Evolutionary conservation across 2,797 vertebrate species (phyloP).

Genomic region (Crotalus adamanteus): DNA sequence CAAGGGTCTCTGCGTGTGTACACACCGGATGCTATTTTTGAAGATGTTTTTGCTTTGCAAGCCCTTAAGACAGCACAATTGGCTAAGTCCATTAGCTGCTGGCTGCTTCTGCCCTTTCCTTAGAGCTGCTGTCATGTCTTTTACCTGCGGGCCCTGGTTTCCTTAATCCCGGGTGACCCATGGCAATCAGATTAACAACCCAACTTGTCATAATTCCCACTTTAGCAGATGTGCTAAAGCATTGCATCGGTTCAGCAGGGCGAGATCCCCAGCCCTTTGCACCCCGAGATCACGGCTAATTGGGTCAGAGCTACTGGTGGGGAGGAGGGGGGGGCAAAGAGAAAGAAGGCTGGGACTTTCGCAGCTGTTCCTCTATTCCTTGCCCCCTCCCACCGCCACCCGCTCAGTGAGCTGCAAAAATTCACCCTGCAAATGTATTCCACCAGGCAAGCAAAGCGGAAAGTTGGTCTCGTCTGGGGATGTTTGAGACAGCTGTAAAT

Average conservation of each 20-base stretch:
- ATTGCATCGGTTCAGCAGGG: slow-evolving; percentile 45
- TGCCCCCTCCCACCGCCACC: slow-evolving; percentile 41
- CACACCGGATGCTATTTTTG: slow-evolving; percentile 1
- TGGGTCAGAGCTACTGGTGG: slow-evolving; percentile 37
- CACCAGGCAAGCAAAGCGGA: slow-evolving; percentile 72
- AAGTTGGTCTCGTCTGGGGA: slow-evolving; percentile 23
- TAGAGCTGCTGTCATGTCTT: slow-evolving; percentile 37
- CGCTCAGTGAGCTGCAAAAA: slow-evolving; percentile 73
- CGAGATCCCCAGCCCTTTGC: slow-evolving; percentile 30
- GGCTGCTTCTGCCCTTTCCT: slow-evolving; percentile 21
- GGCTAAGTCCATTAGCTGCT: not conserved
- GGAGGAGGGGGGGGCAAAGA: slow-evolving; percentile 2
- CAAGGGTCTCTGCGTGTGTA: not conserved
- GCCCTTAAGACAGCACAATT: slow-evolving; percentile 19
- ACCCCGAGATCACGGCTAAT: slow-evolving; percentile 57
- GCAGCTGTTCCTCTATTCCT: slow-evolving; percentile 4
- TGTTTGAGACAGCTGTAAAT: not conserved
- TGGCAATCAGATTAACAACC: slow-evolving; percentile 57
- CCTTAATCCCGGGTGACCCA: slow-evolving; percentile 53
- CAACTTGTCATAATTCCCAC: slow-evolving; percentile 63
- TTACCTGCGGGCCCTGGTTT: slow-evolving; percentile 58
- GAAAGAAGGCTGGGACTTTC: slow-evolving; percentile 35
- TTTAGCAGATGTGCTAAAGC: slow-evolving; percentile 68
- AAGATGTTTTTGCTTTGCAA: not conserved
- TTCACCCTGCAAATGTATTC: slow-evolving; percentile 74